phyloP scores from a whole-genome alignment of 2,113 vertebrate genomes.

The Nothocercus nigrocapillus region DNA sequence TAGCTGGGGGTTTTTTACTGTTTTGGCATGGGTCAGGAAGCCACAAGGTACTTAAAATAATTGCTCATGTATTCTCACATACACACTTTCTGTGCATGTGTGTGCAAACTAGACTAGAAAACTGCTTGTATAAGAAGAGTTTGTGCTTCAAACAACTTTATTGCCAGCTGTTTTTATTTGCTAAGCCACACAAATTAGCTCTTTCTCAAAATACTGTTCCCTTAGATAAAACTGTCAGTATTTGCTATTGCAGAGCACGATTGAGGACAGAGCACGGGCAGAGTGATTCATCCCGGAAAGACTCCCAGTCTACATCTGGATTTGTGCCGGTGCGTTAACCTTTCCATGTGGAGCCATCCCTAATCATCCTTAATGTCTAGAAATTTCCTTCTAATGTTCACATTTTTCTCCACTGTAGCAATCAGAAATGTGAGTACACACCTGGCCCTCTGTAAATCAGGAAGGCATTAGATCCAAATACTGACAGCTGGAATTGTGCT shows the following conservation, averaged over 20 bases:
- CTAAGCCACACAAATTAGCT: background rate
- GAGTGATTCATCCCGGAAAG: background rate
- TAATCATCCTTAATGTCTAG: background rate
- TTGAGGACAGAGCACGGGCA: background rate
- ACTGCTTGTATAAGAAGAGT: slow-evolving; percentile 43
- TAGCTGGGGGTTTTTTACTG: slow-evolving; percentile 36
- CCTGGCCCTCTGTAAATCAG: background rate
- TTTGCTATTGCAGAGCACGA: background rate
- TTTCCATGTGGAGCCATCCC: background rate
- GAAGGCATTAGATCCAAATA: background rate
- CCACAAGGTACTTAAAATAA: background rate
- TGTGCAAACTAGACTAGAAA: slow-evolving; percentile 19
- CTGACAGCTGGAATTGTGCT: background rate
- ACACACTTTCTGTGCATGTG: background rate
- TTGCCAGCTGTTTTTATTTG: background rate
- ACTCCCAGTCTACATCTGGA: background rate
- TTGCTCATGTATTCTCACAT: slow-evolving; percentile 44
- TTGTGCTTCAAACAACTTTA: background rate
- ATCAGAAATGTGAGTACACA: background rate
- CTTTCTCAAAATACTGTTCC: background rate
- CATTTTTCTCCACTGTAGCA: background rate
- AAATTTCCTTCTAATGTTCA: background rate
- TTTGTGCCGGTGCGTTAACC: background rate
- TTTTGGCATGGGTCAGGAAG: slow-evolving; percentile 5
- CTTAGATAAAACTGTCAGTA: background rate